Evolutionary conservation across 2,888 invertebrate species (phyloP).

Genomic region (Cylloceria caligata): DNA sequence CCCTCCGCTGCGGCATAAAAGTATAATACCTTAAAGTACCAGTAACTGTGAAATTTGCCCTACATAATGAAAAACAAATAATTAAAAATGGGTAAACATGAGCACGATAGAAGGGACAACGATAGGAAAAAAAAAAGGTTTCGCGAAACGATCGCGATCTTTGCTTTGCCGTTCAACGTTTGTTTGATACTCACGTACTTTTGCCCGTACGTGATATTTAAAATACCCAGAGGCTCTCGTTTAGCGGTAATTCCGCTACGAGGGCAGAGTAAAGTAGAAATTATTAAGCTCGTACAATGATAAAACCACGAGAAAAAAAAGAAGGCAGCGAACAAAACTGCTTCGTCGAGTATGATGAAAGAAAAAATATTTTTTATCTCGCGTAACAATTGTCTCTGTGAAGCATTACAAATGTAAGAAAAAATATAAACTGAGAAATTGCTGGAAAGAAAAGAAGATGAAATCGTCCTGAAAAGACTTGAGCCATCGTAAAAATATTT

Average conservation of each 20-base stretch:
- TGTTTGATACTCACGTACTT: constrained; percentile 28
- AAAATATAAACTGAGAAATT: background rate
- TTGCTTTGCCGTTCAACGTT: constrained; percentile 16
- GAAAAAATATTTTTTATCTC: constrained; percentile 21
- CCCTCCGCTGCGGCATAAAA: too few relatives aligned
- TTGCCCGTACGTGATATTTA: constrained; percentile 42
- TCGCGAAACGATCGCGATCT: constrained; percentile 18
- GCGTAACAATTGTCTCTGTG: constrained; percentile 1
- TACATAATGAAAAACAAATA: background rate
- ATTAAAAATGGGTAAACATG: background rate
- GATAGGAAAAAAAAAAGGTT: background rate
- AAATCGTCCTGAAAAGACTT: constrained; percentile 1
- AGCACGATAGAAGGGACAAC: background rate
- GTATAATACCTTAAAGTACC: too few relatives aligned
- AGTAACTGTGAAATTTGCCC: too few relatives aligned
- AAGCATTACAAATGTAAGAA: constrained; percentile 19
- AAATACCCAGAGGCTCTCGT: constrained; percentile 24
- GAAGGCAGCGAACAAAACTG: background rate
- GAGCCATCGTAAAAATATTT: background rate
- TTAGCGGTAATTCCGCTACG: constrained; percentile 19
- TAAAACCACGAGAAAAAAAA: constrained; percentile 35
- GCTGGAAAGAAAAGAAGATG: background rate
- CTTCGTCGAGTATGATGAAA: constrained; percentile 15
- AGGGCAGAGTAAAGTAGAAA: constrained; percentile 26
- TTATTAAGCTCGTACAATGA: constrained; percentile 37